Conservation (phyloP, 2,797 vertebrate species). For the Lindbergichthys nudifrons region DNA sequence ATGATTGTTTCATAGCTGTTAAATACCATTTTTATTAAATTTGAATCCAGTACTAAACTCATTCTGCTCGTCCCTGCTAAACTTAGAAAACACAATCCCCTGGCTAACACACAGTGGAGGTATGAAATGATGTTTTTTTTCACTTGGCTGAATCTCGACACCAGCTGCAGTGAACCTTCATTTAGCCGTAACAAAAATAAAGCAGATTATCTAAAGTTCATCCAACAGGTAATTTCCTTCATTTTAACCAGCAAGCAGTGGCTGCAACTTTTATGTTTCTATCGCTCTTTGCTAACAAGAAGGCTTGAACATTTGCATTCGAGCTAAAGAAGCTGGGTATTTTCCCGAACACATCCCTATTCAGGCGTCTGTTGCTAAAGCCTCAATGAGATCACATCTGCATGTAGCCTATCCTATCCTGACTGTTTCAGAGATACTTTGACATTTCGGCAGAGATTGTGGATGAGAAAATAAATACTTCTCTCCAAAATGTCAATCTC, state of each 20-base stretch:
- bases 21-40: not conserved
- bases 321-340: not conserved
- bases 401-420: not conserved
- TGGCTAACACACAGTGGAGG: not conserved
- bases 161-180: not conserved
- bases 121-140: not conserved
- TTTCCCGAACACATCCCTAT: not conserved
- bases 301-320: not conserved
- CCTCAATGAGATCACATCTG: too few species aligned
- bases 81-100: not conserved
- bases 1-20: slow-evolving; percentile 5
- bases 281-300: not conserved
- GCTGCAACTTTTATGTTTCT: not conserved
- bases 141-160: not conserved
- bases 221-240: not conserved
- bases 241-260: not conserved
- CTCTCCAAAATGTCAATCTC: slow-evolving; percentile 30
- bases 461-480: slow-evolving; percentile 8
- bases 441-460: not conserved
- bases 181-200: not conserved
- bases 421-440: not conserved
- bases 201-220: not conserved
- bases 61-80: not conserved
- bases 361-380: not conserved
- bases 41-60: not conserved